Percentiles rank a stretch among this genome's conserved stretches.
Conservation (phyloP, 1,140 invertebrate species). For the Spodoptera frugiperda region DNA sequence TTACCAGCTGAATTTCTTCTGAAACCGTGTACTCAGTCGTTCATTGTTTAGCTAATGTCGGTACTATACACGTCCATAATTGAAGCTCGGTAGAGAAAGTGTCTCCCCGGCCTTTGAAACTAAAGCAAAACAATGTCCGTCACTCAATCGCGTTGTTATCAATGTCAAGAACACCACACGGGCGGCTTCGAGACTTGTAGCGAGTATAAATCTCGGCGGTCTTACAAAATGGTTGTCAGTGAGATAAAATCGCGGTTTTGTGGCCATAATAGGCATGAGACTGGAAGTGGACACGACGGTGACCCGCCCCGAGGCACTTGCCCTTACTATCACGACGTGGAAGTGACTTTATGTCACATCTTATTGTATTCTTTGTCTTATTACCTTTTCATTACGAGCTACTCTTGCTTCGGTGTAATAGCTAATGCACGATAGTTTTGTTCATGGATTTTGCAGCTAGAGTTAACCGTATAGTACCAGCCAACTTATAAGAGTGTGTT, state of each 20-base stretch:
- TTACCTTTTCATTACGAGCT: constrained; percentile 40
- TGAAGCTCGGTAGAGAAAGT: not conserved
- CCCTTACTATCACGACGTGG: constrained; percentile 44
- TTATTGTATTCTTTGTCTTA: constrained; percentile 41
- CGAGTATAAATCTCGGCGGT: constrained; percentile 4
- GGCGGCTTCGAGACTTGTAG: constrained; percentile 9
- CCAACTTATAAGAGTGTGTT: too few species aligned
- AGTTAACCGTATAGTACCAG: too few species aligned
- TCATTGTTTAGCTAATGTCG: too few species aligned
- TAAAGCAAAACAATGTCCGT: not conserved
- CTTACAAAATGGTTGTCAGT: constrained; percentile 54
- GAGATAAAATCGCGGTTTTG: constrained; percentile 57
- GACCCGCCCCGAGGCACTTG: constrained; percentile 51
- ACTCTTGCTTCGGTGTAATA: not conserved
- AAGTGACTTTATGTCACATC: constrained; percentile 41
- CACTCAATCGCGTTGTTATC: constrained; percentile 1
- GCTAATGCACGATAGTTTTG: not conserved
- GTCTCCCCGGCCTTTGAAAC: not conserved
- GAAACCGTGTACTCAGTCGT: too few species aligned
- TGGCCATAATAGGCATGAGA: constrained; percentile 47
- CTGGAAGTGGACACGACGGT: constrained; percentile 58
- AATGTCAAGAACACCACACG: constrained; percentile 20
- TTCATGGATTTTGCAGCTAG: not conserved
- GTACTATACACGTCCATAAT: too few species aligned
- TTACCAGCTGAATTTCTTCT: too few species aligned